Conservation (phyloP, 2,113 vertebrate genomes). For the Orycteropus afer region DNA sequence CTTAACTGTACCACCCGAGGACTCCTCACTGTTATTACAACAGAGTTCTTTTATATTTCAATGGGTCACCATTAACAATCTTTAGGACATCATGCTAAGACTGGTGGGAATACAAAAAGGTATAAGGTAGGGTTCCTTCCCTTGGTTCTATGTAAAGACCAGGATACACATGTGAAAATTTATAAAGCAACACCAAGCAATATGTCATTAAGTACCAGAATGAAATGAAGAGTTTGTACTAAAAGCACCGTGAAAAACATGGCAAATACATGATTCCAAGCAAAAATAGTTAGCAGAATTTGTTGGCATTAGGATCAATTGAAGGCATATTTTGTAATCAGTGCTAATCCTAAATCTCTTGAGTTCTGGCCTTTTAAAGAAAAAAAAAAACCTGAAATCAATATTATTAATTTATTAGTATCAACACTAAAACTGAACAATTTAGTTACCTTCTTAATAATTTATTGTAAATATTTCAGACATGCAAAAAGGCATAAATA, state of each 20-base stretch:
- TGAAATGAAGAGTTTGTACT: background rate
- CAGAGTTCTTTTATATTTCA: background rate
- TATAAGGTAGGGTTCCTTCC: accelerated
- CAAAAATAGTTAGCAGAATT: background rate
- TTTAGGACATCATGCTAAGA: background rate
- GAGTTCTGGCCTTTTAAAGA: background rate
- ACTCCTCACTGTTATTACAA: background rate
- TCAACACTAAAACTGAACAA: background rate
- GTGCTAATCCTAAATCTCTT: background rate
- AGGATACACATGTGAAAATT: background rate
- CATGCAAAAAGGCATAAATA: background rate
- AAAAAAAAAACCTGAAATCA: constrained; percentile 30
- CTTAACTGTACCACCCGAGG: background rate
- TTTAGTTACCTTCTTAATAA: too few relatives aligned
- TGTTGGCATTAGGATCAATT: background rate
- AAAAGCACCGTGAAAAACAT: constrained; percentile 7
- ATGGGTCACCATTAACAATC: background rate
- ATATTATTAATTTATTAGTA: background rate
- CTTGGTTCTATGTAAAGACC: background rate
- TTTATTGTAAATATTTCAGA: background rate
- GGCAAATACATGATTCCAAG: constrained; percentile 28
- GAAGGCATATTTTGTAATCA: constrained; percentile 40
- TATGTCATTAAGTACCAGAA: background rate
- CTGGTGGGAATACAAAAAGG: background rate
- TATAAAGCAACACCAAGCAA: background rate